These are phyloP conservation scores for Falcaria lacertinaria DNA, from an alignment of 2,888 invertebrate genomes.

Conservation along the genomic window DNA sequence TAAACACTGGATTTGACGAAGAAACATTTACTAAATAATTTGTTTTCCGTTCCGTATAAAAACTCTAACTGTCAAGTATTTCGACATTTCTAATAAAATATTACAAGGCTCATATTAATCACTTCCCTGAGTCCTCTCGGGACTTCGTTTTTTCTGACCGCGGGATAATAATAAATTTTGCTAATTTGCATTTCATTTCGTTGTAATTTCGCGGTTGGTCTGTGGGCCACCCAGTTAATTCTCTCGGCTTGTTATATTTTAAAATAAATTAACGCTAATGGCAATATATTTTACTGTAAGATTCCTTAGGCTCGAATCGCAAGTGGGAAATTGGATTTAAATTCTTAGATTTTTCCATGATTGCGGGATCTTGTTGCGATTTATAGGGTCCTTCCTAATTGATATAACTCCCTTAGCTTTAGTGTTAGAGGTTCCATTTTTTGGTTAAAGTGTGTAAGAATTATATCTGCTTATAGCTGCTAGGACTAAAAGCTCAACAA, in stretches of 20 bases:
- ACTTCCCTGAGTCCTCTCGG: slow-evolving; percentile 43
- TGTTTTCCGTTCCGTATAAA: too few relatives aligned
- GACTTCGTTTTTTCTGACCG: slow-evolving; percentile 55
- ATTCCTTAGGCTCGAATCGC: background rate
- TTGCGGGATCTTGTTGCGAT: background rate
- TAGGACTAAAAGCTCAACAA: too few relatives aligned
- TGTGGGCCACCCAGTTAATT: slow-evolving; percentile 37
- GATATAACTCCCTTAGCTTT: background rate
- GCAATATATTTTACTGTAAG: slow-evolving; percentile 1
- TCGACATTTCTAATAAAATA: slow-evolving; percentile 23
- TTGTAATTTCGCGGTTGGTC: slow-evolving; percentile 52
- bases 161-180: slow-evolving; percentile 68
- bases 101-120: slow-evolving; percentile 57
- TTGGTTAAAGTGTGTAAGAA: too few relatives aligned
- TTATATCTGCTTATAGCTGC: too few relatives aligned
- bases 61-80: slow-evolving; percentile 20
- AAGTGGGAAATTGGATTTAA: background rate
- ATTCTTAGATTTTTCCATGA: background rate
- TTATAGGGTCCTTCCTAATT: background rate
- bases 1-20: too few relatives aligned
- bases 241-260: slow-evolving; percentile 26
- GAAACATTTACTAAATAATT: too few relatives aligned
- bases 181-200: slow-evolving; percentile 72
- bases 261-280: slow-evolving; percentile 4
- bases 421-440: too few relatives aligned